Conservation (phyloP, 2,888 invertebrate genomes). For the Druceiella hillmani region DNA sequence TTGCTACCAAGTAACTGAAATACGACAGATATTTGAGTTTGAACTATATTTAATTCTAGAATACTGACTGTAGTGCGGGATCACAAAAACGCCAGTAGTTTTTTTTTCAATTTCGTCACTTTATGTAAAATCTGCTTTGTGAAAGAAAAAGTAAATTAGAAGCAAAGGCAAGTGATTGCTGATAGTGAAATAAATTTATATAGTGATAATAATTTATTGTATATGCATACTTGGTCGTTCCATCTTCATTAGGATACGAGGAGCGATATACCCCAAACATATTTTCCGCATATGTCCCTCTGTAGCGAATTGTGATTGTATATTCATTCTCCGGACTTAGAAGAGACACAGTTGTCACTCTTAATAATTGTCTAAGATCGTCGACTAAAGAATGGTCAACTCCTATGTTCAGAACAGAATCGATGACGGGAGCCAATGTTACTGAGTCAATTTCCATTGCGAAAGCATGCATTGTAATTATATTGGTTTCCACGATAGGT, state of each 20-base stretch:
- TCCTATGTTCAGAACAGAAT: constrained; percentile 25
- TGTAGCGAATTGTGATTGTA: constrained; percentile 31
- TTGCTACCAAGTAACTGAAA: constrained; percentile 57
- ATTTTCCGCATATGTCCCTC: constrained; percentile 50
- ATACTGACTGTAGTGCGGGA: no score
- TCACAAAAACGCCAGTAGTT: no score
- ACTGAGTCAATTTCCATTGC: constrained; percentile 34
- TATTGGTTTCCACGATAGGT: constrained; percentile 29
- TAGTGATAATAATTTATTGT: constrained; percentile 33
- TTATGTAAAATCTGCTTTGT: no score
- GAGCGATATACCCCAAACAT: constrained; percentile 62
- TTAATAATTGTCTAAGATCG: constrained; percentile 46
- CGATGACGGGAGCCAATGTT: constrained; percentile 26
- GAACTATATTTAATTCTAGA: no score
- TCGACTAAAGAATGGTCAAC: constrained; percentile 25
- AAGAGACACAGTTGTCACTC: no score
- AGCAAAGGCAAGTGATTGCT: no score
- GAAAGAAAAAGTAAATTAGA: no score
- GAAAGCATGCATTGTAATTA: constrained; percentile 45
- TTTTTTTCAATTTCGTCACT: no score
- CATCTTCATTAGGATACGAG: constrained; percentile 37
- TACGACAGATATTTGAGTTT: no score
- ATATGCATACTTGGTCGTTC: constrained; percentile 15
- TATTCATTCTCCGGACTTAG: constrained; percentile 4
- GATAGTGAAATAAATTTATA: constrained; percentile 16